Conservation (phyloP, 2,888 invertebrate genomes). For the Lysandra coridon region DNA sequence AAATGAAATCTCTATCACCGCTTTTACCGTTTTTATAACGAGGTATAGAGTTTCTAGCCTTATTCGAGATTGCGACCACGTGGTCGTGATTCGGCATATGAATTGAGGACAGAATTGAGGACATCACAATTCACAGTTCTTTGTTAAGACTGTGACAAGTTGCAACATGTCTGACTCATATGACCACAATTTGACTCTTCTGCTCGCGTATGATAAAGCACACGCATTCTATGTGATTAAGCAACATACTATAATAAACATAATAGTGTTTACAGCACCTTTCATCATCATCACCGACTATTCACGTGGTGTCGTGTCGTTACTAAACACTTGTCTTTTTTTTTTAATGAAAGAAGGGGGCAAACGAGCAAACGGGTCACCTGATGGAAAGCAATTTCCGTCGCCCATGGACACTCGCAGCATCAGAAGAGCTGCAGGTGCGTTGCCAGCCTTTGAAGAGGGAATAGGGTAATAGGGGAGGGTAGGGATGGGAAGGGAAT, state of each 20-base stretch:
- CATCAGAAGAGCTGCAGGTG: too few relatives aligned
- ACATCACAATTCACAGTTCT: conserved; percentile 1
- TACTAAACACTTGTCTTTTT: too few relatives aligned
- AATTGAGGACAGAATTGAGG: neutral
- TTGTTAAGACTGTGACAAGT: conserved; percentile 18
- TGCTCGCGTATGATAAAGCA: conserved; percentile 1
- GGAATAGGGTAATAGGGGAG: too few relatives aligned
- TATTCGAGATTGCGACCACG: neutral
- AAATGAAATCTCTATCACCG: too few relatives aligned
- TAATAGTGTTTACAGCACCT: neutral
- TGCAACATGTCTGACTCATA: conserved; percentile 16
- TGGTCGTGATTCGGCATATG: neutral
- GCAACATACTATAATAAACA: neutral
- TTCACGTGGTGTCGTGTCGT: too few relatives aligned
- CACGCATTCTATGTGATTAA: neutral
- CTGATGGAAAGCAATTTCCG: too few relatives aligned
- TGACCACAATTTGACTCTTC: neutral
- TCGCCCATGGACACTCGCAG: too few relatives aligned
- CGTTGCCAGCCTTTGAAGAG: too few relatives aligned
- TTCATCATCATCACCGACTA: neutral
- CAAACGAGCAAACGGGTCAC: too few relatives aligned
- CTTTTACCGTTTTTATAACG: too few relatives aligned
- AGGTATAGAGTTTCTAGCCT: neutral
- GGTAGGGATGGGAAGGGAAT: too few relatives aligned
- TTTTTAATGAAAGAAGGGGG: too few relatives aligned